Percentiles rank a stretch among this genome's conserved stretches.
Evolutionary conservation across 2,888 invertebrate species (phyloP).

Genomic region (Hirtodrosophila alboralis): DNA sequence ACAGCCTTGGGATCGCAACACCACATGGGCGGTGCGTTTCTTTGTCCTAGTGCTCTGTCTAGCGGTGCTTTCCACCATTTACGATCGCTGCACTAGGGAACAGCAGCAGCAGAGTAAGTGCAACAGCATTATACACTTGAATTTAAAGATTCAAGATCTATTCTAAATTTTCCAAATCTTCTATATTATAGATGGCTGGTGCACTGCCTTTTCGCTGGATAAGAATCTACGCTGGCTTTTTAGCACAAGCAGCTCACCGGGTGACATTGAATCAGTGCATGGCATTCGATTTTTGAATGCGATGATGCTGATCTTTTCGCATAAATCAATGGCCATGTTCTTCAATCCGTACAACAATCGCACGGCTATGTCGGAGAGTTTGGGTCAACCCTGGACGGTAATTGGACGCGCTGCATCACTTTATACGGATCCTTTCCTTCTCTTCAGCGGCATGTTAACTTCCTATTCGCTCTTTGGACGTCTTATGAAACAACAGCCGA

Average conservation of each 20-base stretch:
- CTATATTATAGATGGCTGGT: slow-evolving; percentile 84
- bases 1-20: slow-evolving; percentile 84
- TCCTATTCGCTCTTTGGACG: slow-evolving; percentile 87
- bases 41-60: slow-evolving; percentile 84
- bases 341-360: slow-evolving; percentile 88
- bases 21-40: slow-evolving; percentile 85
- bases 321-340: slow-evolving; percentile 90
- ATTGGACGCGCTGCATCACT: slow-evolving; percentile 88
- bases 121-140: too few relatives aligned
- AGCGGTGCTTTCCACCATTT: slow-evolving; percentile 80
- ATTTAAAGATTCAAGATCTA: too few relatives aligned
- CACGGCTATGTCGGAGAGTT: slow-evolving; percentile 87
- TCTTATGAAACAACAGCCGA: slow-evolving; percentile 85
- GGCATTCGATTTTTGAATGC: slow-evolving; percentile 89
- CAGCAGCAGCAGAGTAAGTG: slow-evolving; percentile 77
- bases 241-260: slow-evolving; percentile 84
- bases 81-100: slow-evolving; percentile 75
- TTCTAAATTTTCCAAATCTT: too few relatives aligned
- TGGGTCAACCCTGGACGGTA: slow-evolving; percentile 88
- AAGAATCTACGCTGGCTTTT: slow-evolving; percentile 86
- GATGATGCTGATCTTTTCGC: slow-evolving; percentile 87
- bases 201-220: slow-evolving; percentile 87
- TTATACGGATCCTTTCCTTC: slow-evolving; percentile 89
- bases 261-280: slow-evolving; percentile 88
- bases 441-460: slow-evolving; percentile 88